Percentiles rank a stretch among this genome's conserved stretches.
phyloP scores from a whole-genome alignment of 2,113 vertebrate species.

The Hassar affinis region DNA sequence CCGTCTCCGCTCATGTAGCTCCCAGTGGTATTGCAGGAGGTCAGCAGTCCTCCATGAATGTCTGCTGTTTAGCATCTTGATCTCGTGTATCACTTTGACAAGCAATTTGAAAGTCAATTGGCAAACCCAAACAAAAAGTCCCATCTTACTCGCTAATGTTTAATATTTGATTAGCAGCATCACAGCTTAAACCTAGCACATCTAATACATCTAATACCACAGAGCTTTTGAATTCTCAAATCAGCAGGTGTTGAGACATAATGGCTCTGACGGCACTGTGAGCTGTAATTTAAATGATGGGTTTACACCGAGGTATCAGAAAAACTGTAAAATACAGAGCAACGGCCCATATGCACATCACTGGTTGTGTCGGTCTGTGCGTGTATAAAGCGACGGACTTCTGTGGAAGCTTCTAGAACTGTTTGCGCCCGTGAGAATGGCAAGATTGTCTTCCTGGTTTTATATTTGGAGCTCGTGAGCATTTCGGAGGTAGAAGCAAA shows the following conservation, averaged over 20 bases:
- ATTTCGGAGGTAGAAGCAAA: no score
- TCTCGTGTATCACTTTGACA: neutral
- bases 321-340: no score
- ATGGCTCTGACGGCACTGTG: neutral
- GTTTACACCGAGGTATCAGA: neutral
- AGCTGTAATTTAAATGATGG: neutral
- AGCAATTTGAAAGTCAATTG: neutral
- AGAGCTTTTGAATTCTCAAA: neutral
- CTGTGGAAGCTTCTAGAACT: no score
- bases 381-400: no score
- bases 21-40: neutral
- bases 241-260: neutral
- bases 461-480: no score
- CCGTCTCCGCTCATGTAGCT: neutral
- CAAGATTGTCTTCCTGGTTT: no score
- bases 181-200: no score
- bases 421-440: no score
- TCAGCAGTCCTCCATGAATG: neutral
- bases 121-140: neutral
- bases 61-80: neutral
- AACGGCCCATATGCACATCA: no score
- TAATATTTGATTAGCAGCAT: no score
- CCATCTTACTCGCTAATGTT: neutral
- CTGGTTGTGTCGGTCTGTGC: no score
- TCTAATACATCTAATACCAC: neutral